A percentile compares a stretch with the other conserved stretches of the same genome.
Conservation (phyloP, 2,797 vertebrate genomes). For the Centroberyx gerrardi region DNA sequence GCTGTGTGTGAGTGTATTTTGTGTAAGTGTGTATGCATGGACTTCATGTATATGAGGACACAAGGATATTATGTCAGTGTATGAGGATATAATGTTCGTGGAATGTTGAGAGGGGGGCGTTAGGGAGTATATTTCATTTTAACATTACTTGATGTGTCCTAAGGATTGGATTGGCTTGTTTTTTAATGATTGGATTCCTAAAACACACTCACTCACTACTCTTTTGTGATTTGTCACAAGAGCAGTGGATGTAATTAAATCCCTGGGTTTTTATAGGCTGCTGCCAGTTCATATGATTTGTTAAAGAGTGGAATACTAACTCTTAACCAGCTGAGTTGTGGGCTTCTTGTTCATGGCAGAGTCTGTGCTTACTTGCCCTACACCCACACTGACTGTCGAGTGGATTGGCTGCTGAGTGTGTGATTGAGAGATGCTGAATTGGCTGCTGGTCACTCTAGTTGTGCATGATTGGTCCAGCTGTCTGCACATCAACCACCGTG, state of each 20-base stretch:
- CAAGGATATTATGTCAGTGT: neutral
- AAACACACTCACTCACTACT: slow-evolving; percentile 6
- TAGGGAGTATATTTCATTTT: slow-evolving; percentile 14
- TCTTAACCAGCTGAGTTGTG: slow-evolving; percentile 56
- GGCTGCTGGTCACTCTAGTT: slow-evolving; percentile 61
- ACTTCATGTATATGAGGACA: slow-evolving; percentile 38
- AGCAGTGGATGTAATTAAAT: neutral
- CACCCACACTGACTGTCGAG: slow-evolving; percentile 60
- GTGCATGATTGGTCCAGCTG: slow-evolving; percentile 71
- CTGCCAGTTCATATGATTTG: slow-evolving; percentile 38
- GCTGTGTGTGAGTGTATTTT: neutral
- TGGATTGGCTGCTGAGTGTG: slow-evolving; percentile 64
- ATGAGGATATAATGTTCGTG: neutral
- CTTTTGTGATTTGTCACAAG: neutral
- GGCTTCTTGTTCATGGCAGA: slow-evolving; percentile 54
- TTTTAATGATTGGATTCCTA: neutral
- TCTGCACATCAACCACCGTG: slow-evolving; percentile 56
- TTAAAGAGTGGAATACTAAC: slow-evolving; percentile 50
- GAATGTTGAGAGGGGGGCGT: neutral
- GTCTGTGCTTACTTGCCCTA: slow-evolving; percentile 56
- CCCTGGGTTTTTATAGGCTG: slow-evolving; percentile 24
- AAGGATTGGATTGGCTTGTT: neutral
- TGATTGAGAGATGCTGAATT: slow-evolving; percentile 48
- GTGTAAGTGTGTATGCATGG: slow-evolving; percentile 12
- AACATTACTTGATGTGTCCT: slow-evolving; percentile 3